A percentile compares a stretch with the other conserved stretches of the same genome.
Evolutionary conservation across 2,797 vertebrate genomes (phyloP).

Genomic region (Falco berigora): DNA sequence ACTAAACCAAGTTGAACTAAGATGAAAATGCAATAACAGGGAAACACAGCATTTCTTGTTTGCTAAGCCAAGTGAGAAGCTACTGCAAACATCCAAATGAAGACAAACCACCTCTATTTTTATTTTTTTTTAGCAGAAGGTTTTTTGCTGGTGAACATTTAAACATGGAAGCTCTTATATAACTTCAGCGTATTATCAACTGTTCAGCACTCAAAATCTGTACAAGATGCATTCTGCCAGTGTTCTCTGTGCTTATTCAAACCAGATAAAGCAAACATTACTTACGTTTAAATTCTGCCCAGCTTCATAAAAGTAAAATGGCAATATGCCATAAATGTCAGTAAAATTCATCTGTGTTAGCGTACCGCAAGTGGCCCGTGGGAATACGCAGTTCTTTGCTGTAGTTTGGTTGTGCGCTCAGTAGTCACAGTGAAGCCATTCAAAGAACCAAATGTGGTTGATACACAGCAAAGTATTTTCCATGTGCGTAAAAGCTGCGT

Average conservation of each 20-base stretch:
- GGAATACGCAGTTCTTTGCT: background rate
- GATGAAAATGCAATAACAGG: background rate
- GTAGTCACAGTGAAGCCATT: background rate
- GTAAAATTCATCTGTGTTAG: background rate
- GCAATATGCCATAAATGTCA: background rate
- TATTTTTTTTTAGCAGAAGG: background rate
- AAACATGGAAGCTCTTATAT: background rate
- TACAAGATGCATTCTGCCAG: background rate
- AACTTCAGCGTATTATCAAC: background rate
- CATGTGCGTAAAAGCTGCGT: background rate
- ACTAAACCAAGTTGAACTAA: slow-evolving; percentile 79
- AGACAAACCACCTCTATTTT: background rate
- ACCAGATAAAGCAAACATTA: background rate
- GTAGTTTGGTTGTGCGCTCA: background rate
- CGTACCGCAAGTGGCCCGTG: background rate
- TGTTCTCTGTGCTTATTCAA: slow-evolving; percentile 29
- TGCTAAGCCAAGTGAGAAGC: background rate
- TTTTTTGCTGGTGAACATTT: slow-evolving; percentile 7
- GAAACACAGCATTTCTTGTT: background rate
- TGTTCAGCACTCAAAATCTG: background rate
- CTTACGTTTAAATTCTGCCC: background rate
- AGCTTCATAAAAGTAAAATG: background rate
- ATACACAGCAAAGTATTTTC: background rate
- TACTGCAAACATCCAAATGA: background rate
- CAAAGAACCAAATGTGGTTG: background rate